phyloP scores from a whole-genome alignment of 2,888 invertebrate genomes.

The Xestia c-nigrum region DNA sequence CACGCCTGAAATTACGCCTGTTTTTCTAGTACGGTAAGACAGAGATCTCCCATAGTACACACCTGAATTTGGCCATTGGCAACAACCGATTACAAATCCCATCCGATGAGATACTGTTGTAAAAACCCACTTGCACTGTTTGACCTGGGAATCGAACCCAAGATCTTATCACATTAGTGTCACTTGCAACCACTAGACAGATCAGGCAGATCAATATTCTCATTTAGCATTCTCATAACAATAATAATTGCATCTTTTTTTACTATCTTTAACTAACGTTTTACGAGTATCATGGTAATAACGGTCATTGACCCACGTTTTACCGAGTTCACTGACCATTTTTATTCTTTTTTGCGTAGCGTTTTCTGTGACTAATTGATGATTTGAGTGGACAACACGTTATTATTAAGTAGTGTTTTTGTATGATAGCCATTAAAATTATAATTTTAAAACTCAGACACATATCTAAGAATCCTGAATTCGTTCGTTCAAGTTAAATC shows the following conservation, averaged over 20 bases:
- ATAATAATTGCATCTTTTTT: too few species aligned
- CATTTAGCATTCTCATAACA: not conserved
- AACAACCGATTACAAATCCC: not conserved
- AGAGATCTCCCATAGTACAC: not conserved
- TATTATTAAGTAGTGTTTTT: not conserved
- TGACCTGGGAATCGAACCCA: not conserved
- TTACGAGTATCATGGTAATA: not conserved
- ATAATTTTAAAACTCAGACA: not conserved
- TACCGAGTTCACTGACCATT: too few species aligned
- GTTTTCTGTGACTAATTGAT: not conserved
- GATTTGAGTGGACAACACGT: not conserved
- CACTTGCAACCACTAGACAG: not conserved
- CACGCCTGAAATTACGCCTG: not conserved
- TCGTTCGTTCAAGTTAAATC: not conserved
- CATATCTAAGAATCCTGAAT: not conserved
- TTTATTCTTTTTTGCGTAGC: too few species aligned
- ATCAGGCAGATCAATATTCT: not conserved
- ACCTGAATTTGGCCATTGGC: not conserved
- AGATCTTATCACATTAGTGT: not conserved
- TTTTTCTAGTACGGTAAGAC: too few species aligned
- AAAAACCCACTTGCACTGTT: not conserved
- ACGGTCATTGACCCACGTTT: not conserved
- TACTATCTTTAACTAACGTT: not conserved
- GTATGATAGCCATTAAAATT: not conserved
- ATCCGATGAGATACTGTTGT: not conserved